These are phyloP conservation scores for Acleris holmiana DNA, from an alignment of 2,888 invertebrate genomes.

Conservation along the genomic window DNA sequence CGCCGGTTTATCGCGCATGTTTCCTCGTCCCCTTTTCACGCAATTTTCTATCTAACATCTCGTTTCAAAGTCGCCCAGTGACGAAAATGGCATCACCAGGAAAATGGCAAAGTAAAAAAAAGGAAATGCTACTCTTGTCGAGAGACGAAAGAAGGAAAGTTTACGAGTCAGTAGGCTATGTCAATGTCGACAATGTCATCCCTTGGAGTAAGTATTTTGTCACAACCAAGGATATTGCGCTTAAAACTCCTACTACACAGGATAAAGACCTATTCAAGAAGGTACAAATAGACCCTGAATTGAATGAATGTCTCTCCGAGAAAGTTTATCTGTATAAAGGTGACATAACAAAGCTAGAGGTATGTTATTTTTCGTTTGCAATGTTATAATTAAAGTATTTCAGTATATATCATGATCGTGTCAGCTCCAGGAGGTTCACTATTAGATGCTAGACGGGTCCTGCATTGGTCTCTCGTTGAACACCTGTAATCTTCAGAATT, in stretches of 20 bases:
- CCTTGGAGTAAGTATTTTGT: constrained; percentile 83
- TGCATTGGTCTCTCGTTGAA: too few species aligned
- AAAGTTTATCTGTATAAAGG: constrained; percentile 89
- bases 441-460: too few species aligned
- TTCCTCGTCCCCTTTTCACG: constrained; percentile 40
- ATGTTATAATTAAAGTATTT: not conserved
- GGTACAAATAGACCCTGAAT: constrained; percentile 57
- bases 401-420: not conserved
- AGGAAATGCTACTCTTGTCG: constrained; percentile 78
- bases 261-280: constrained; percentile 65
- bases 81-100: constrained; percentile 67
- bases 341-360: constrained; percentile 93
- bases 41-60: constrained; percentile 24
- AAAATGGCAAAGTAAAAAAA: constrained; percentile 80
- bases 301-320: constrained; percentile 77
- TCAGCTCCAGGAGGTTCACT: too few species aligned
- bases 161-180: constrained; percentile 70
- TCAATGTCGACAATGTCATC: constrained; percentile 73
- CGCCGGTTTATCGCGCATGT: constrained; percentile 42
- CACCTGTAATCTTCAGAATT: too few species aligned
- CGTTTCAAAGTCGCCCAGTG: constrained; percentile 41
- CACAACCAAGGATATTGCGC: constrained; percentile 61
- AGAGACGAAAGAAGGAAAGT: constrained; percentile 80
- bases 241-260: constrained; percentile 66
- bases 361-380: constrained; percentile 45